Evolutionary conservation across 2,113 vertebrate genomes (phyloP), one percentile per base, ranked within the genome.

Genomic region (Thunnus maccoyii): DNA sequence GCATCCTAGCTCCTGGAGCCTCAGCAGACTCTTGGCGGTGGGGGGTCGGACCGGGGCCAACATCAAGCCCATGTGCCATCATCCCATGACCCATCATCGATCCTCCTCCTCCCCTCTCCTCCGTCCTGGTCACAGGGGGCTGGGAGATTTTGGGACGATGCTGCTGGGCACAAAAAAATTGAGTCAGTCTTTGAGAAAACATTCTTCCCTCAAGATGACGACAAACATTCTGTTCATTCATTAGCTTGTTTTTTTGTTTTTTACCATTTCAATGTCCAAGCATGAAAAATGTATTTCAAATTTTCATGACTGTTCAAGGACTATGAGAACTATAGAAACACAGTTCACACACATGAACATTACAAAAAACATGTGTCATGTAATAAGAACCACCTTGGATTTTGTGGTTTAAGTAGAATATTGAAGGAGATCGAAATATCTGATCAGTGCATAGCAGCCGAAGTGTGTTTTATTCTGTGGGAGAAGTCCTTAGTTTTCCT

Each of bases 1-100:
- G 93, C 73, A 87, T 71, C 90, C 92, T 90, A 13, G 90, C 89
- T 77, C 91, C 93, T 32, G 93, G 92, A 73, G 86, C 86, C 41
- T 94, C 93, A 46, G 91, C 66, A 51, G 83, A 55, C 57, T 91
- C 91, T 47, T 84, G 89, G 16, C 50, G 75, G 58, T 76, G 76
- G 11, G 86, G 72, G 44, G 78, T 61, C 12, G 89, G 72, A 25
- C 70, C 81, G 1, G 78, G 54, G 48, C 84, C 74, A 20, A 83
- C 22, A 32, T 86, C 89, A 22, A 87, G 56, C n/a, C 69, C 76
- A 13, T 72, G 67, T 20, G 74, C 76, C 57, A 67, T 76, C 63
- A 69, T 69, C 41, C 73, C 77, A 30, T 78, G 86, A 62, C 68
- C 76, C 47, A 83, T n/a, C 48, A 65, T 1, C 12, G 62, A 63